Evolutionary conservation across 2,888 invertebrate genomes (phyloP).

Genomic region (Maniola hyperantus): DNA sequence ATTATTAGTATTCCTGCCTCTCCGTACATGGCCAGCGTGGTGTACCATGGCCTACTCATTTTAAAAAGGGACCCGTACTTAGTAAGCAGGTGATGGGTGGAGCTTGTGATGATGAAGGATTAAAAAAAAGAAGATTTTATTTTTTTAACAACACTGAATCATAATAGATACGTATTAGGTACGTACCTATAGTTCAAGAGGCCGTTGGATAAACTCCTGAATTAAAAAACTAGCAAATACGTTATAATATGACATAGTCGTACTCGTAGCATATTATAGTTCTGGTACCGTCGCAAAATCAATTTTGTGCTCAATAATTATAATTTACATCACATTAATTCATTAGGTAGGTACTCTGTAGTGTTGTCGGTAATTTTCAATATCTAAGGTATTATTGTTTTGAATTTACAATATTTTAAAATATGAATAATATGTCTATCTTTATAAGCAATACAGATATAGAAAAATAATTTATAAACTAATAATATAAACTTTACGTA

Average conservation of each 20-base stretch:
- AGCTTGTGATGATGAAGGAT: too few species aligned
- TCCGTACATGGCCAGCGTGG: too few species aligned
- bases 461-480: constrained; percentile 28
- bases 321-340: not conserved
- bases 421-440: not conserved
- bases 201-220: not conserved
- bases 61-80: too few species aligned
- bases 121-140: too few species aligned
- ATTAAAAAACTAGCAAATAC: not conserved
- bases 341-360: not conserved
- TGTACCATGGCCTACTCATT: too few species aligned
- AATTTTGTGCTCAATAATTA: too few species aligned
- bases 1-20: too few species aligned
- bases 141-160: too few species aligned
- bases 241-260: not conserved
- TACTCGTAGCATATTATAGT: not conserved
- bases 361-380: not conserved
- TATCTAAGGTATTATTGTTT: not conserved
- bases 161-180: too few species aligned
- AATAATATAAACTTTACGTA: constrained; percentile 19
- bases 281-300: not conserved
- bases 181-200: constrained; percentile 1
- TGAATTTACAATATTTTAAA: not conserved
- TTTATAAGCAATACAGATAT: constrained; percentile 11
- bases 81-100: too few species aligned